phyloP scores from a whole-genome alignment of 2,113 vertebrate species.

The Chrysemys picta region DNA sequence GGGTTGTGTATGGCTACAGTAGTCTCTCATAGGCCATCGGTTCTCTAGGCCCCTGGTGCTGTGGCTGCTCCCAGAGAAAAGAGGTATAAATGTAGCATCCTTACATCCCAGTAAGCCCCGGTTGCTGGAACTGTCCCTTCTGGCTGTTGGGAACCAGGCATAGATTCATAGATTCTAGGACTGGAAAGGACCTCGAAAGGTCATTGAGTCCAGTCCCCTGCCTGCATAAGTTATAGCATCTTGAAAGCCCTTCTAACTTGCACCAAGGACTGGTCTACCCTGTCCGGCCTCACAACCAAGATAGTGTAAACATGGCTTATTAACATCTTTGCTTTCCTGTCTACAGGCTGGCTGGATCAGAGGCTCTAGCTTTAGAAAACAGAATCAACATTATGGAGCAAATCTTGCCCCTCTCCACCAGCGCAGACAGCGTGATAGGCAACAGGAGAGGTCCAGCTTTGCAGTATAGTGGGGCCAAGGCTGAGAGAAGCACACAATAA shows the following conservation, averaged over 20 bases:
- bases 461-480: not conserved
- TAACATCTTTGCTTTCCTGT: not conserved
- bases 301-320: not conserved
- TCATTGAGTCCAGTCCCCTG: too few relatives aligned
- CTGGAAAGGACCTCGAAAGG: too few relatives aligned
- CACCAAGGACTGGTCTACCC: not conserved
- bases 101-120: not conserved
- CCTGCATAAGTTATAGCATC: not conserved
- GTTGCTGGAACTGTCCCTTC: not conserved
- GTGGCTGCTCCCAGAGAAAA: not conserved
- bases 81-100: not conserved
- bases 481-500: not conserved
- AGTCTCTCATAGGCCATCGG: not conserved
- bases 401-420: not conserved
- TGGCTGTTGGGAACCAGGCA: not conserved
- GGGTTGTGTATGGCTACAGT: not conserved
- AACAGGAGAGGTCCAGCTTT: not conserved
- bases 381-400: not conserved
- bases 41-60: not conserved
- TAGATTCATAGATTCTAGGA: too few relatives aligned
- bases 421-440: not conserved
- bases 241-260: not conserved
- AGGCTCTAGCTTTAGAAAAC: not conserved
- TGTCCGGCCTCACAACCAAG: not conserved
- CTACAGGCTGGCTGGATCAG: not conserved